phyloP scores from a whole-genome alignment of 2,888 invertebrate genomes.

The Euplexia lucipara region DNA sequence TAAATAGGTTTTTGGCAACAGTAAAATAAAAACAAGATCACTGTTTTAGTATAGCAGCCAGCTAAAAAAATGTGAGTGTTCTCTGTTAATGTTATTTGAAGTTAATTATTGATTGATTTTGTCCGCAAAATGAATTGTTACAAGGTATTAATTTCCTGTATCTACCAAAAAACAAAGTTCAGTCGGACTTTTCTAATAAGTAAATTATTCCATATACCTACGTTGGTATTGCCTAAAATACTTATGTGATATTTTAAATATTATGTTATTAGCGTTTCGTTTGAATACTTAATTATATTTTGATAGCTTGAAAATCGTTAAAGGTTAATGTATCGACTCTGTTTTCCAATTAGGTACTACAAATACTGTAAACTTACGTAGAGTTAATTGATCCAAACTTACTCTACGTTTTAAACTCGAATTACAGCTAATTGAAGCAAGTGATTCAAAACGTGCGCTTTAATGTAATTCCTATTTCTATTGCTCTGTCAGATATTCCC shows the following conservation, averaged over 20 bases:
- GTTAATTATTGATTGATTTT: too few relatives aligned
- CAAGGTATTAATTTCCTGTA: too few relatives aligned
- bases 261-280: slow-evolving; percentile 1
- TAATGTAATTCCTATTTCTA: neutral
- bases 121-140: too few relatives aligned
- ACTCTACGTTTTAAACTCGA: slow-evolving; percentile 3
- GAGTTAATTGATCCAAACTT: slow-evolving; percentile 16
- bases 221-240: neutral
- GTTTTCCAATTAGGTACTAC: neutral
- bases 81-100: too few relatives aligned
- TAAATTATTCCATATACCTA: slow-evolving; percentile 1
- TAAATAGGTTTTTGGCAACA: too few relatives aligned
- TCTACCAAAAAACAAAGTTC: too few relatives aligned
- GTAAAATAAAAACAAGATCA: too few relatives aligned
- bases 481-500: slow-evolving; percentile 46
- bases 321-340: slow-evolving; percentile 1
- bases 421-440: neutral
- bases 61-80: too few relatives aligned
- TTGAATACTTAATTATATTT: neutral
- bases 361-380: slow-evolving; percentile 3
- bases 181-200: slow-evolving; percentile 2
- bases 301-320: neutral
- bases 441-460: slow-evolving; percentile 7
- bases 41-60: too few relatives aligned
- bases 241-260: neutral